A percentile compares a stretch with the other conserved stretches of the same genome.
phyloP scores from a whole-genome alignment of 2,888 invertebrate genomes.

The Ichneumon xanthorius region DNA sequence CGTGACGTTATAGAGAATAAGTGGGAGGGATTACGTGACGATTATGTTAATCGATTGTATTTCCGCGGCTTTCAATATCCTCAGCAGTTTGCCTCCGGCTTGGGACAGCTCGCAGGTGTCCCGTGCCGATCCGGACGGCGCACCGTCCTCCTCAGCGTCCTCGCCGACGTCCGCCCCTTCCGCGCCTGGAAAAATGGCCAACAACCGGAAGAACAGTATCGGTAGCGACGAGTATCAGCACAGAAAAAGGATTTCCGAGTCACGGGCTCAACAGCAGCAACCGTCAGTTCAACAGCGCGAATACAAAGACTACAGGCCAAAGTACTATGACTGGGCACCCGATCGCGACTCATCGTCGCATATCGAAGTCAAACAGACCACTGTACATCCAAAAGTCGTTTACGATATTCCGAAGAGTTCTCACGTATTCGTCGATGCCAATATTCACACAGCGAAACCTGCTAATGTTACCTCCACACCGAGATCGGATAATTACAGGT shows the following conservation, averaged over 20 bases:
- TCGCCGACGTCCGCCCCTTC: conserved; percentile 85
- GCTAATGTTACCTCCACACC: conserved; percentile 77
- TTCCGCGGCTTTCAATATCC: conserved; percentile 16
- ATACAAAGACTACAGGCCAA: conserved; percentile 85
- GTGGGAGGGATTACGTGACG: conserved; percentile 44
- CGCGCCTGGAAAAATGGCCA: conserved; percentile 72
- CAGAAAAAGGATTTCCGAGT: conserved; percentile 75
- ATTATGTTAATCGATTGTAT: conserved; percentile 41
- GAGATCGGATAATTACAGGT: conserved; percentile 89
- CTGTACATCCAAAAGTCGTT: conserved; percentile 87
- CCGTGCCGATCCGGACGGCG: conserved; percentile 91
- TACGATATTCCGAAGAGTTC: conserved; percentile 87
- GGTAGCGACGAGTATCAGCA: conserved; percentile 76
- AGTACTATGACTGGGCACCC: conserved; percentile 79
- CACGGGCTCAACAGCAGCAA: conserved; percentile 86
- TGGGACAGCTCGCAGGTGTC: conserved; percentile 84
- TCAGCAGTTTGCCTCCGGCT: conserved; percentile 75
- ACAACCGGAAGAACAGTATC: conserved; percentile 74
- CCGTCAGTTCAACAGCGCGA: conserved; percentile 86
- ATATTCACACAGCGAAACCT: conserved; percentile 74
- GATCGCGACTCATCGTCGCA: conserved; percentile 75
- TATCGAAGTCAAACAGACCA: conserved; percentile 82
- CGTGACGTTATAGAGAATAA: neutral
- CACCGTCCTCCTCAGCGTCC: conserved; percentile 87
- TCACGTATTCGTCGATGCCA: conserved; percentile 77